Evolutionary conservation across 2,797 vertebrate genomes (phyloP).

Genomic region (Platalea minor): DNA sequence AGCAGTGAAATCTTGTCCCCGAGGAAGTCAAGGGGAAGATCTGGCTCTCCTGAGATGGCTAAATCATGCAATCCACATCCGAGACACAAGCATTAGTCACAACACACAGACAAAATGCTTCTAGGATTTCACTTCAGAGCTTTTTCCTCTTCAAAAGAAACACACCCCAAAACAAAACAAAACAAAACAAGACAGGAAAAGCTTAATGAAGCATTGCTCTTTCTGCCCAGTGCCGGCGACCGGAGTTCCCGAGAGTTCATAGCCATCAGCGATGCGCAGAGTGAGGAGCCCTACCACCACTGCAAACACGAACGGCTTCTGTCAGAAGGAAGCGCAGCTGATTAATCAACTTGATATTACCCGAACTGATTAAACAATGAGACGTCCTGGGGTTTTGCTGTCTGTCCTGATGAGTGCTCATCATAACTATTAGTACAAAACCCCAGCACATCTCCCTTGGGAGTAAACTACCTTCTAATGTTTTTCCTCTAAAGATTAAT

Average conservation of each 20-base stretch:
- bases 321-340: conserved; percentile 65
- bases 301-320: conserved; percentile 31
- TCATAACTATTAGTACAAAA: conserved; percentile 74
- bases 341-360: conserved; percentile 79
- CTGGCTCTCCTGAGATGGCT: neutral
- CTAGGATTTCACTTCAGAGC: neutral
- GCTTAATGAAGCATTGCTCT: neutral
- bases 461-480: conserved; percentile 84
- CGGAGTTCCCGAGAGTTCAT: neutral
- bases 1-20: neutral
- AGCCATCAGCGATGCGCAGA: neutral
- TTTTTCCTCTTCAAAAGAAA: neutral
- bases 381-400: conserved; percentile 79
- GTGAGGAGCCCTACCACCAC: neutral
- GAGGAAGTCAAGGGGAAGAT: neutral
- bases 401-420: conserved; percentile 74
- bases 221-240: neutral
- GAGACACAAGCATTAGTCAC: neutral
- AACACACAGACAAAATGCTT: neutral
- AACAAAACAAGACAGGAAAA: neutral
- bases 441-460: conserved; percentile 73
- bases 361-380: conserved; percentile 82
- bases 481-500: conserved; percentile 90
- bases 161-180: neutral
- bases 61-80: fast-evolving